Evolutionary conservation across 1,140 invertebrate species (phyloP), one percentile per base, ranked within the genome.

Genomic region (Atta texana): DNA sequence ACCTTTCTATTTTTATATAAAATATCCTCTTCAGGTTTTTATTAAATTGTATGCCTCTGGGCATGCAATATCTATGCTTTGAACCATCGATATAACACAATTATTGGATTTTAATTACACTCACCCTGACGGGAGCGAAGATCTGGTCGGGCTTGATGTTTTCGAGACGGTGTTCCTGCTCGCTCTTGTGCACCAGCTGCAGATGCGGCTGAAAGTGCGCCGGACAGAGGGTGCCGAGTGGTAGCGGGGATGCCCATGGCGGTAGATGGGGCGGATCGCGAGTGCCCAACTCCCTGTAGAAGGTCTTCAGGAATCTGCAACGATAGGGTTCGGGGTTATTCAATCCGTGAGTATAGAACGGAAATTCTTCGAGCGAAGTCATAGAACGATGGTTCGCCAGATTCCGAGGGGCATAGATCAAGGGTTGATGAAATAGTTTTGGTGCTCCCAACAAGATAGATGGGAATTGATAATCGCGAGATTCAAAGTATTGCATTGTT

Each of bases 141-240:
- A 96, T 93, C 87, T 96, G 95, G 86, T 95, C 95, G 61, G 95
- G 88, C 78, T 95, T 93, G 74, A 95, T 94, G 77, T 94, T 93
- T 77, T 93, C 94, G 72, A 94, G 89, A 21, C 94, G 93, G 86
- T 94, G 93, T 61, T 94, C 93, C 84, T 94, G 92, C 63, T 93
- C 91, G 89, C 92, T 93, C 51, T 94, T 92, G 86, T 95, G 94
- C 3, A 93, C 93, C 77, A 95, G 89, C 69, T 95, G 95, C 21
- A 96, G 90, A n/a, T 95, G 93, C 1, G 95, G 95, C 76, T 95
- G 94, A 75, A 96, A 95, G 87, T 94, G 93, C 12, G 95, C 95
- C 10, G 95, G 93, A 75, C 95, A 95, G 49, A 95, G 92, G 39
- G 93, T 94, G 66, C 95, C 95, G 8, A 93, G 92, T 5, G 94